Base-by-base conservation (phyloP, 2,797 vertebrate species). In the Intellagama lesueurii region DNA sequence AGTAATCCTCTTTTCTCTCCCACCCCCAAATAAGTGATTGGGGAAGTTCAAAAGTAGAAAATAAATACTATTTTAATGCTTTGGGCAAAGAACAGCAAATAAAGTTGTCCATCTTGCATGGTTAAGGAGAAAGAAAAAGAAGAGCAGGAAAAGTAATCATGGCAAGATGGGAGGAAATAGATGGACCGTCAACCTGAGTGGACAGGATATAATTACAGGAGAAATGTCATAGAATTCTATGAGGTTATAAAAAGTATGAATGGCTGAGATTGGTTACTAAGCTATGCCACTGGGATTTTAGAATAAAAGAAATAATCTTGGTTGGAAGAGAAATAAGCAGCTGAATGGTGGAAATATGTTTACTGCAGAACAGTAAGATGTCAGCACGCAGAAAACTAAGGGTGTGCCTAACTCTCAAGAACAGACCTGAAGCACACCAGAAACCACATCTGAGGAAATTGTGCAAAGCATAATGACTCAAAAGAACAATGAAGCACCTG, bases 71-170 rank as follows among this genome's bases (percentile, higher is more conserved):
- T 35, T 66, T 89, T 64, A 80, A 89, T 75, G 69, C 85, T 75
- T 56, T 30, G 32, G 56, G 56, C 30, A 22, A 44, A 24, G 70
- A 77, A 82, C 28, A 69, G 86, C 86, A 86, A 89, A 86, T 76
- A 86, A 86, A 82, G 60, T 77, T 77, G 79, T 79, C 56, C 76
- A 69, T 70, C 60, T 76, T 82, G 84, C 72, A 82, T 56, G 72
- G 79, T 52, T 86, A 82, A 90, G 82, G 89, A 77, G 60, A 86
- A 60, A 86, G 69, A 76, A 72, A 89, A 76, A 30, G n/a, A 90
- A 81, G 26, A 69, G 70, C 44, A 82, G 49, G 26, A 68, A 86
- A 81, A 90, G 40, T 68, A 40, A 68, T 69, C 24, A 32, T 66
- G 49, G 56, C 26, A 44, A 82, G 80, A 47, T 44, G 44, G 4